Evolutionary conservation across 2,113 vertebrate species (phyloP).

Genomic region (Rattus norvegicus): GRCr8 NC_086028.1:87678001-87678500

Average conservation of each 20-base stretch:
- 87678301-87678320: neutral
- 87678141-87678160: conserved; percentile 75
- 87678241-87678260: neutral
- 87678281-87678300: neutral
- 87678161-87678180: conserved; percentile 76
- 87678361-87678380: neutral
- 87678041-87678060: neutral
- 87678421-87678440: neutral
- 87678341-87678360: neutral
- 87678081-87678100: conserved; percentile 35
- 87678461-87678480: neutral
- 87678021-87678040: neutral
- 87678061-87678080: neutral
- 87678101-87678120: conserved; percentile 51
- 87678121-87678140: conserved; percentile 70
- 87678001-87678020: neutral
- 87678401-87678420: neutral
- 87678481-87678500: neutral
- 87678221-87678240: neutral
- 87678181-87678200: conserved; percentile 56
- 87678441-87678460: neutral
- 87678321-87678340: neutral
- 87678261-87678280: neutral
- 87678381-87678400: neutral
- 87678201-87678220: neutral